These are phyloP conservation scores for Adela reaumurella DNA, from an alignment of 2,888 invertebrate species.

Conservation along the genomic window DNA sequence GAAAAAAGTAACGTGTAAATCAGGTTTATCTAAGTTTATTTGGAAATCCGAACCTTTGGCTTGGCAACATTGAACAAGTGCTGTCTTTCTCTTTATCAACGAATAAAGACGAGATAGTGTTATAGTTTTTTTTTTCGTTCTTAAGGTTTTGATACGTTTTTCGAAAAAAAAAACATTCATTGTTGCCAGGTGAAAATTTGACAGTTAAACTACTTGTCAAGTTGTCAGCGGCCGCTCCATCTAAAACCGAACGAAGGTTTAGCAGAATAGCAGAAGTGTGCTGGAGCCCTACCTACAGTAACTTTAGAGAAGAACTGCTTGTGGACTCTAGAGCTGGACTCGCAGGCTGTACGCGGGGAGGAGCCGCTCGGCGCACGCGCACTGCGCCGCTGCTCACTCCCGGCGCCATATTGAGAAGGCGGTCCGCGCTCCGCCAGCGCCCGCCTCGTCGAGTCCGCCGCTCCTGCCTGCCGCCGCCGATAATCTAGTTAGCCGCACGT, in stretches of 20 bases:
- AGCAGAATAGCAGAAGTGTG: background rate
- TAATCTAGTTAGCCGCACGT: background rate
- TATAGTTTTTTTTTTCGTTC: no score
- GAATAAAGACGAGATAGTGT: no score
- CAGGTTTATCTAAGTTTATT: no score
- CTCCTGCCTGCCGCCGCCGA: constrained; percentile 43
- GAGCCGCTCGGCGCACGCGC: constrained; percentile 49
- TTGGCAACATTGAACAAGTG: no score
- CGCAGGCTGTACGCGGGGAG: background rate
- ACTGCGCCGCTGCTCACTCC: constrained; percentile 58
- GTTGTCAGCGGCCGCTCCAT: background rate
- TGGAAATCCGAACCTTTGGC: no score
- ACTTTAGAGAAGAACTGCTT: background rate
- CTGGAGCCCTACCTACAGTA: background rate
- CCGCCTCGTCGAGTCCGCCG: constrained; percentile 52
- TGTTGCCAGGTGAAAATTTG: no score
- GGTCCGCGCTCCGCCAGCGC: constrained; percentile 55
- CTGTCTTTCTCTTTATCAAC: no score
- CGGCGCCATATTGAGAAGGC: constrained; percentile 67
- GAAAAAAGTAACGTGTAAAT: no score
- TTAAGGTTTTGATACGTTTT: no score
- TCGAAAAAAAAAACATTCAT: no score
- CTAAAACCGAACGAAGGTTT: background rate
- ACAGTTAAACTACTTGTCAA: background rate
- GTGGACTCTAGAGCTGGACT: background rate